A percentile compares a stretch with the other conserved stretches of the same genome.
Conservation (phyloP, 2,113 vertebrate genomes). For the Cyanocitta stelleri region DNA sequence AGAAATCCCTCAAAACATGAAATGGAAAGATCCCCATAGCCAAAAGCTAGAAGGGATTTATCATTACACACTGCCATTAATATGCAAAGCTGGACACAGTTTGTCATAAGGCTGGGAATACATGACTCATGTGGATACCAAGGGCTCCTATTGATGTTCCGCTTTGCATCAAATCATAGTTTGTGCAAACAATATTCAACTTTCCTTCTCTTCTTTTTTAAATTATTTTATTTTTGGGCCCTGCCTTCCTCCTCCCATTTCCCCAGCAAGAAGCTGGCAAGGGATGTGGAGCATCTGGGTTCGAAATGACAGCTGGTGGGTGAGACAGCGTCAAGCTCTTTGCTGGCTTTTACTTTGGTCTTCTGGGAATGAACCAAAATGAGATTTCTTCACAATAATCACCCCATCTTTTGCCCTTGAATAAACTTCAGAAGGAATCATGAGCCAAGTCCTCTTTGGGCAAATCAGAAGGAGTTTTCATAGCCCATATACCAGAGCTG, state of each 20-base stretch:
- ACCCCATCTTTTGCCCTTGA: conserved; percentile 7
- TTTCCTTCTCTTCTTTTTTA: not conserved
- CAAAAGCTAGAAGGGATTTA: not conserved
- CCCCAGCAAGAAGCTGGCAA: not conserved
- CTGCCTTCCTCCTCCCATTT: not conserved
- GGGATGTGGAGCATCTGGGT: not conserved
- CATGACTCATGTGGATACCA: not conserved
- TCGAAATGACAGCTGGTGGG: conserved; percentile 3
- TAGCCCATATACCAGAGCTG: not conserved
- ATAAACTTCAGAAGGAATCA: not conserved
- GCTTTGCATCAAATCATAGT: not conserved
- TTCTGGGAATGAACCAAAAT: conserved; percentile 9
- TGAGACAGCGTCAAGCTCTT: not conserved
- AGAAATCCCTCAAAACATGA: not conserved
- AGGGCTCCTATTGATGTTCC: not conserved
- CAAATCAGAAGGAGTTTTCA: not conserved
- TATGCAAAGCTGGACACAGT: not conserved
- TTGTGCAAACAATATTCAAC: not conserved
- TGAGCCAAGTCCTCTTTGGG: not conserved
- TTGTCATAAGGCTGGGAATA: not conserved
- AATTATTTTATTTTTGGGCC: not conserved
- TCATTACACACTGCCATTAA: not conserved
- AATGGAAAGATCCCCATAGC: not conserved
- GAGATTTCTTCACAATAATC: not conserved
- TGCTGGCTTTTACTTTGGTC: not conserved